Base-by-base conservation (phyloP, 2,797 vertebrate genomes). In the Pseudotriccus pelzelni region DNA sequence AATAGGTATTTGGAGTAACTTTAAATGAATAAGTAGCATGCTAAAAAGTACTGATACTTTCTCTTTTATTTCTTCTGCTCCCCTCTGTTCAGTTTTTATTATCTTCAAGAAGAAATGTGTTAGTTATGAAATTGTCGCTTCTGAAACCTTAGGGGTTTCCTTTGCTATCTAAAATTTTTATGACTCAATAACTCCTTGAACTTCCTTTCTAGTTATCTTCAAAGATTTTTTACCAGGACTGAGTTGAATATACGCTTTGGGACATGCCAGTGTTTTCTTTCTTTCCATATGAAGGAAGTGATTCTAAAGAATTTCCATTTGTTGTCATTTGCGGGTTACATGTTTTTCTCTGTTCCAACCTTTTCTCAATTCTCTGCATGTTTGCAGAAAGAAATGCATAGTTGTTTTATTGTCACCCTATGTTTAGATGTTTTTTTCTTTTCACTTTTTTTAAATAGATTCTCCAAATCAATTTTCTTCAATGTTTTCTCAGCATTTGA, bases 201-300 rank as follows among this genome's bases (percentile, higher is more conserved):
- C 47, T 93, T 95, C 36, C 37, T 93, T 90, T 94, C 81, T 66
- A 87, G 69, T 87, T 82, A 79, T 21, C 14, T 83, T 93, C 75
- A 94, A 93, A 75, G 28, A 70, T 75, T 91, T 94, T 93, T 95
- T 50, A 53, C 18, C 14, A 69, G 11, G 37, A 43, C 39, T 85
- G 74, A 53, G 10, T 32, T 90, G 76, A 91, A 90, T 80, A 60
- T 24, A 87, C 88, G 50, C 4, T 69, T 93, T 74, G 24, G 22
- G 43, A 62, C 62, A 53, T 32, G 30, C 3, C 32, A 47, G 36
- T 58, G 28, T 86, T 94, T 95, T 74, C 47, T 93, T 86, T 83
- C n/a, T 74, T 94, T 90, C 62, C 39, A 32, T 15, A 9, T 81
- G 72, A 95, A 86, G 18, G 17, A 78, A 78, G 47, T 41, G 7